Percentiles rank a stretch among this genome's conserved stretches.
Evolutionary conservation across 2,113 vertebrate species (phyloP).

Genomic region (Choloepus hoffmanni): DNA sequence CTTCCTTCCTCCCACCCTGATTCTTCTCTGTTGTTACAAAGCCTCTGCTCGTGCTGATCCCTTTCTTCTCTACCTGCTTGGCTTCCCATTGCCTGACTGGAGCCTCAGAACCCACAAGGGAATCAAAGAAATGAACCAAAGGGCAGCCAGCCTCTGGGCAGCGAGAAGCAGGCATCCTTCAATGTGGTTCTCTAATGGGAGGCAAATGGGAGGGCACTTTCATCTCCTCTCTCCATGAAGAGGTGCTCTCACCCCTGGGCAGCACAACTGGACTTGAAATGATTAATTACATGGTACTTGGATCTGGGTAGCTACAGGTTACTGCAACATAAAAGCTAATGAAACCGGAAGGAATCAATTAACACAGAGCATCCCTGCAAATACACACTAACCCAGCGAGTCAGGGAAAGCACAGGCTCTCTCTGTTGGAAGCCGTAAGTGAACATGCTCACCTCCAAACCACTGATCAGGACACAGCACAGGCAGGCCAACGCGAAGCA

Average conservation of each 20-base stretch:
- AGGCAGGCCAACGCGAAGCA: not conserved
- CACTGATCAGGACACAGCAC: not conserved
- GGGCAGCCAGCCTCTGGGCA: not conserved
- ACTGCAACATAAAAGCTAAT: slow-evolving; percentile 78
- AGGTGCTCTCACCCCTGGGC: not conserved
- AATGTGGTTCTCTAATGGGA: not conserved
- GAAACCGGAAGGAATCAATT: slow-evolving; percentile 77
- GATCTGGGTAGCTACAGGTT: slow-evolving; percentile 65
- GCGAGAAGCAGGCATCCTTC: not conserved
- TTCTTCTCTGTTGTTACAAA: not conserved
- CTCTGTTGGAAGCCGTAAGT: slow-evolving; percentile 49
- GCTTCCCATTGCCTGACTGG: not conserved
- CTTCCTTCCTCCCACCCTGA: not conserved
- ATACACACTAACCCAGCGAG: slow-evolving; percentile 72
- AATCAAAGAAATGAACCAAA: not conserved
- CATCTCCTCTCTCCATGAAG: not conserved
- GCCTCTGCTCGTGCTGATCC: not conserved
- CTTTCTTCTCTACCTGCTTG: not conserved
- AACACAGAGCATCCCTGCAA: slow-evolving; percentile 70
- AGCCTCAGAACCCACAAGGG: not conserved
- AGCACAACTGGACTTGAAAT: slow-evolving; percentile 50
- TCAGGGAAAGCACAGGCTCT: slow-evolving; percentile 43
- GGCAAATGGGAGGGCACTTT: not conserved
- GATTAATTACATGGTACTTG: slow-evolving; percentile 68
- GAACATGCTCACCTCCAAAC: slow-evolving; percentile 37